phyloP scores from a whole-genome alignment of 2,888 invertebrate genomes.

The Halictus quadricinctus region DNA sequence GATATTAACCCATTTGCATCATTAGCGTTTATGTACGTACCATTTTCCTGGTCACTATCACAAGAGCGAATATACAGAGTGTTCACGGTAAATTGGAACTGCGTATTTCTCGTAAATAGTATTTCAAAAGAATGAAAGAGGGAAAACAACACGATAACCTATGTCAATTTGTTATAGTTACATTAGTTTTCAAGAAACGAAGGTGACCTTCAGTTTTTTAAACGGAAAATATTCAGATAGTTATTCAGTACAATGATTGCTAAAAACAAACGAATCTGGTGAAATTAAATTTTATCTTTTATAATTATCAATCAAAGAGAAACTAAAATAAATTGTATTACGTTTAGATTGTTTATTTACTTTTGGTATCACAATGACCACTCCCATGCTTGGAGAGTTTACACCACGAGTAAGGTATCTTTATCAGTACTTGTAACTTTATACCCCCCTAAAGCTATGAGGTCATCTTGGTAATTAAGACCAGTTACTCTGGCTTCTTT shows the following conservation, averaged over 20 bases:
- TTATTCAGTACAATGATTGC: background rate
- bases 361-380: slow-evolving; percentile 51
- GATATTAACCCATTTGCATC: no score
- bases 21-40: no score
- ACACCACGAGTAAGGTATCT: slow-evolving; percentile 68
- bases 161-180: no score
- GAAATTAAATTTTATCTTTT: background rate
- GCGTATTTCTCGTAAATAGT: no score
- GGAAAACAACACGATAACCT: no score
- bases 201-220: no score
- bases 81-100: background rate
- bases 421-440: slow-evolving; percentile 77
- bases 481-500: slow-evolving; percentile 77
- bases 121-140: background rate
- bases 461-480: slow-evolving; percentile 82
- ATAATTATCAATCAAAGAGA: background rate
- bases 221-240: background rate
- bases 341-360: slow-evolving; percentile 24
- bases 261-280: background rate
- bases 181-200: no score
- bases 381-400: slow-evolving; percentile 61
- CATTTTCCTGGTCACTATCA: no score
- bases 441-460: slow-evolving; percentile 79
- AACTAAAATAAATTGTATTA: background rate
- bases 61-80: background rate